These are phyloP conservation scores for Ornithoptera alexandrae DNA, from an alignment of 2,888 invertebrate species.

Conservation along the genomic window DNA sequence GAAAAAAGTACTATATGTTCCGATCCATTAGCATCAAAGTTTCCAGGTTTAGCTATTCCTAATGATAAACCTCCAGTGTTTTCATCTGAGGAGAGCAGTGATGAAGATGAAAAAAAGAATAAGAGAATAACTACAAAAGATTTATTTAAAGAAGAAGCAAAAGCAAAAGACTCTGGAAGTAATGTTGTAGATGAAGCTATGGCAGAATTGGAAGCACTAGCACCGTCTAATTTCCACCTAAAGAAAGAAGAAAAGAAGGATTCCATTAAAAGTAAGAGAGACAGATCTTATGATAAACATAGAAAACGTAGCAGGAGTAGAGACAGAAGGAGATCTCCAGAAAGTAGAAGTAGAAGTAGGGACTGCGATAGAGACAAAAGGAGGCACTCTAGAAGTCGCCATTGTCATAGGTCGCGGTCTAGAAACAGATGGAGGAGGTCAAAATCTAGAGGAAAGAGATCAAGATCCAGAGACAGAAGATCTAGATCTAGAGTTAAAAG, in stretches of 20 bases:
- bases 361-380: conserved; percentile 44
- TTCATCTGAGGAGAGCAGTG: conserved; percentile 63
- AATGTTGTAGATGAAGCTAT: conserved; percentile 88
- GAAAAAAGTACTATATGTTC: conserved; percentile 48
- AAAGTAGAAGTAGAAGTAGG: conserved; percentile 40
- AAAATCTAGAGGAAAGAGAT: conserved; percentile 41
- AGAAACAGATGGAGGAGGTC: conserved; percentile 41
- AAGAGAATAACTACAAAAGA: conserved; percentile 66
- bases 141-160: conserved; percentile 66
- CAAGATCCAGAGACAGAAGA: conserved; percentile 41
- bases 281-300: conserved; percentile 50
- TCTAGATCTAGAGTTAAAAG: conserved; percentile 46
- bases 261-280: conserved; percentile 46
- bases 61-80: conserved; percentile 82
- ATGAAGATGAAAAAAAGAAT: conserved; percentile 54
- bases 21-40: conserved; percentile 83
- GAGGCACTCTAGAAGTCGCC: conserved; percentile 49
- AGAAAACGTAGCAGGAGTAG: conserved; percentile 34
- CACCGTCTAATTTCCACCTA: conserved; percentile 80
- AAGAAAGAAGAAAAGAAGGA: conserved; percentile 47
- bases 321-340: conserved; percentile 47
- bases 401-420: conserved; percentile 51
- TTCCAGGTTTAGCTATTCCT: conserved; percentile 83
- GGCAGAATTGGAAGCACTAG: conserved; percentile 91
- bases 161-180: conserved; percentile 46